Evolutionary conservation across 2,113 vertebrate genomes (phyloP).

Genomic region (Telmatochromis brichardi): DNA sequence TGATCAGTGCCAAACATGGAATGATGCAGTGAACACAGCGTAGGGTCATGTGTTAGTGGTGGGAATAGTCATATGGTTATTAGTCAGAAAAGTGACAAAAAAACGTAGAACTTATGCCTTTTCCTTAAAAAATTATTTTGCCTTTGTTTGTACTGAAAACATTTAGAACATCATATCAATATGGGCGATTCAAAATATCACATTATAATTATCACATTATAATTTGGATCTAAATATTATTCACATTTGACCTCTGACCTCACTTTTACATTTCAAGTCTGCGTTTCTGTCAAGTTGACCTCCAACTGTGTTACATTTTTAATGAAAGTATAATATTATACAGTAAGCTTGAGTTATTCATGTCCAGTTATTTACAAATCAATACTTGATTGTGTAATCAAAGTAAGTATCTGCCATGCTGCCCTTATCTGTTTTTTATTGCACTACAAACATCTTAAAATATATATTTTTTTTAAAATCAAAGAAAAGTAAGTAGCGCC

Average conservation of each 20-base stretch:
- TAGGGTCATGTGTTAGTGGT: too few species aligned
- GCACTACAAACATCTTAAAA: not conserved
- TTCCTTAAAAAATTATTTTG: accelerated
- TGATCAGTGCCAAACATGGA: too few species aligned
- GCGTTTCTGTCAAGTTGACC: not conserved
- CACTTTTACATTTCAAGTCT: accelerated
- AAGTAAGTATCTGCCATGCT: not conserved
- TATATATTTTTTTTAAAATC: accelerated
- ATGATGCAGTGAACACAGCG: too few species aligned
- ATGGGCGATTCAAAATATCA: accelerated
- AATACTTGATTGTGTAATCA: not conserved
- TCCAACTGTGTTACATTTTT: not conserved
- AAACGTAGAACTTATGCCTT: accelerated
- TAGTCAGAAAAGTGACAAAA: not conserved
- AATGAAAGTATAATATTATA: not conserved
- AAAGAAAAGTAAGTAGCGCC: not conserved
- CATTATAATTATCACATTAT: accelerated
- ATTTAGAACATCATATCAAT: not conserved
- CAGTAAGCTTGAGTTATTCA: not conserved
- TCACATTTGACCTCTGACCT: not conserved
- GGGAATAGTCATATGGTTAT: too few species aligned
- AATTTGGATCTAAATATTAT: not conserved
- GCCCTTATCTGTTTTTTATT: not conserved
- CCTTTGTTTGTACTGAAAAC: not conserved
- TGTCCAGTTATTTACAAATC: not conserved